phyloP scores from a whole-genome alignment of 2,797 vertebrate species.

The Gallinago solitaria region DNA sequence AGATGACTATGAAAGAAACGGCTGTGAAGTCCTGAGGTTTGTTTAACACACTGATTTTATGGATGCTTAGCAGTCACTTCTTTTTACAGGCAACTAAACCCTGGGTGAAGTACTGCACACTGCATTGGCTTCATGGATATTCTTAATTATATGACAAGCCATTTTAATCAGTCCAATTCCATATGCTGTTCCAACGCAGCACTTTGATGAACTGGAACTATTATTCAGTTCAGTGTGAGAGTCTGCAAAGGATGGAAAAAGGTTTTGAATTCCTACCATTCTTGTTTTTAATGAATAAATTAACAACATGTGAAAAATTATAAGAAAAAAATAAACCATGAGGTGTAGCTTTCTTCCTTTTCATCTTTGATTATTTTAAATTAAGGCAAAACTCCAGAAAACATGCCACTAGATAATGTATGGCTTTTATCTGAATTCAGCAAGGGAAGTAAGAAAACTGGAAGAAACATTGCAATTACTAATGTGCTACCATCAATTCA shows the following conservation, averaged over 20 bases:
- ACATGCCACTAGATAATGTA: background rate
- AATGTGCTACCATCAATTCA: background rate
- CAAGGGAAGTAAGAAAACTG: background rate
- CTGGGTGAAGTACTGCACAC: background rate
- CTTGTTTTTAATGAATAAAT: background rate
- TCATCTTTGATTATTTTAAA: background rate
- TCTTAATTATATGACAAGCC: accelerated
- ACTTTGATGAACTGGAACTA: background rate
- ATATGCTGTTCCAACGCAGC: background rate
- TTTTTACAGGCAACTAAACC: background rate
- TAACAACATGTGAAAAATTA: background rate
- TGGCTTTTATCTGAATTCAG: background rate
- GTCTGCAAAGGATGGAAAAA: background rate
- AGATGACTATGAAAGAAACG: background rate
- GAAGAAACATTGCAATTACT: background rate
- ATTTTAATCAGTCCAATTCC: background rate
- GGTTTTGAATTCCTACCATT: background rate
- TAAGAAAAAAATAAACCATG: background rate
- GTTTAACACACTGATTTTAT: background rate
- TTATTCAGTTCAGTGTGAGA: background rate
- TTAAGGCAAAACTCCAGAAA: background rate
- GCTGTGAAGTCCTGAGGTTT: background rate
- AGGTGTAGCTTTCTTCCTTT: background rate
- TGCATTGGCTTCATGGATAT: background rate
- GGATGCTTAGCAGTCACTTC: background rate